Base-by-base conservation (phyloP, 2,797 vertebrate genomes). In the Coilia nasus region DNA sequence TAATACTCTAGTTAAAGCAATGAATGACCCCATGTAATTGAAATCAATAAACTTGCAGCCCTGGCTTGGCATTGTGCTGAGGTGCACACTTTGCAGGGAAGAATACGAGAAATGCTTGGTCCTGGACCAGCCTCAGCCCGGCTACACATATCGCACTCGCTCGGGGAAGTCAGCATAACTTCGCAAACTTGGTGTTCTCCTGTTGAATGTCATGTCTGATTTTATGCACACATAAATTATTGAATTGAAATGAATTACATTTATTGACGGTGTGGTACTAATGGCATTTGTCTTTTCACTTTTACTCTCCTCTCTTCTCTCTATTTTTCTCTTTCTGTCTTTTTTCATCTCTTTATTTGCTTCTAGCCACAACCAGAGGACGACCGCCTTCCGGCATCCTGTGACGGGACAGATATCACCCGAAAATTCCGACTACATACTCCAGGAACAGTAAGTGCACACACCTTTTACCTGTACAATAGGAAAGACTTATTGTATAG, bases 361-460 rank as follows among this genome's bases (percentile, higher is more conserved):
- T 89, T 91, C 86, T 94, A 99, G 98, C 94, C 98, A 99, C 96
- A 99, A 98, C 94, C 95, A 97, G 92, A 97, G 97, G 93, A 93
- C 94, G 82, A 97, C 97, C 6, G 96, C 97, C 0, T 99, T 99
- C 95, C 97, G 96, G 88, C 98, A 99, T 93, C 98, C 98, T 89
- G 96, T 98, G 94, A 99, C 97, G 7, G 97, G 97, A 91, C 96
- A 99, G 92, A 97, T 99, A 93, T 99, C 98, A 88, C 95, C 97
- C 62, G 98, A 99, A 94, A 99, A 99, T 93, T 95, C 94, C 86
- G 98, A 99, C 92, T 99, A 98, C 94, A 93, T 97, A 91, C 96
- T 99, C 85, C 97, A 95, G 90, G 97, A 99, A 94, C 96, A 96
- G 98, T 99, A 94, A 97, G 98, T 97, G 91, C 50, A 54, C 50